Base-by-base conservation (phyloP, 2,888 invertebrate species). In the Amphipyra berbera region DNA sequence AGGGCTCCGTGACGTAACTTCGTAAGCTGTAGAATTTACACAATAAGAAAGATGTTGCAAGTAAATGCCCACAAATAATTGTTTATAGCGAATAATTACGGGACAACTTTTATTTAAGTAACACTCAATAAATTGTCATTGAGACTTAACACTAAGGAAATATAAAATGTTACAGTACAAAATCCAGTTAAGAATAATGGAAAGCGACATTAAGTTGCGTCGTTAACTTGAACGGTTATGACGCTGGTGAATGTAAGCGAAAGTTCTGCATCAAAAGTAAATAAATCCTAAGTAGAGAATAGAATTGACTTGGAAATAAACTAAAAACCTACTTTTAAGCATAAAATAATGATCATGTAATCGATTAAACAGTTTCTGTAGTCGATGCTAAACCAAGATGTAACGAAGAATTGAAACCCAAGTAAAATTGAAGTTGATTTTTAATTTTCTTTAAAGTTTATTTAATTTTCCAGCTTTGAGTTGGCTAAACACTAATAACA, bases 221-320 rank as follows among this genome's bases (percentile, higher is more conserved):
- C 57, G 44, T 76, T 62, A 68, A 60, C 57, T 59, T 64, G 49
- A 68, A 72, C 52, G 47, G 45, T 50, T 47, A 59, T 52, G 58
- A 53, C 14, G 44, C 44, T 21, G 37, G 54, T 21, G 54, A 56
- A 58, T 60, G 68, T 44, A 37, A 58, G 48, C 59, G 50, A 73
- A 73, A 73, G 68, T 56, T 45, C 21, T 30, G 54, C 33, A 42
- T 61, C 47, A 44, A 52, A 61, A 59, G 27, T 40, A 46, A 61
- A 58, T 44, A 5, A 52, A 48, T 47, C 44, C 52, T 33, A 35
- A 73, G 21, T 38, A 53, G 15, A 9, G 38, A 56, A 66, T 40
- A 50, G 41, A 55, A 60, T 52, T 49, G 33, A 38, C 41, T 73
- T 61, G 48, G 61, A 61, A 49, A 46, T 41, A n/a, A 21, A 21